These are phyloP conservation scores for Argya squamiceps DNA, from an alignment of 2,797 vertebrate species.

Conservation along the genomic window DNA sequence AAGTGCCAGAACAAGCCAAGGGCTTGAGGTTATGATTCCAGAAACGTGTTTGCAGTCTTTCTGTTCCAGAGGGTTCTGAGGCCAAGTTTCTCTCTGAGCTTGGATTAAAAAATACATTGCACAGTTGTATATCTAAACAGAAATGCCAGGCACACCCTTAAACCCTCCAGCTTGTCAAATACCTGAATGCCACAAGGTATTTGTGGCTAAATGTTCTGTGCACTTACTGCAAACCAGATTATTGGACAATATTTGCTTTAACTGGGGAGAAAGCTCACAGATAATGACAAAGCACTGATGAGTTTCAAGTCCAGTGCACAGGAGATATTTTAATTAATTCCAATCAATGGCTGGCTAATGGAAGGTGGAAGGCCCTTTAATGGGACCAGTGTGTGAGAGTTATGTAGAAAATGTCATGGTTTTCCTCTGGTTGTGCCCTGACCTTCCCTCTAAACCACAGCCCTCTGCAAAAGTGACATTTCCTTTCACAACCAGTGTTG, in stretches of 20 bases:
- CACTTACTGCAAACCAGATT: background rate
- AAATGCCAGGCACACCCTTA: slow-evolving; percentile 5
- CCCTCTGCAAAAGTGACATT: background rate
- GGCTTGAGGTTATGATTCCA: background rate
- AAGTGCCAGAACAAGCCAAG: background rate
- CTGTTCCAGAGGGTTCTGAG: background rate
- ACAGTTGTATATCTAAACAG: slow-evolving; percentile 9
- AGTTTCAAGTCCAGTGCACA: background rate
- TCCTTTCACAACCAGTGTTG: background rate
- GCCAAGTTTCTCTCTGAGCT: background rate
- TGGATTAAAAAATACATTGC: background rate
- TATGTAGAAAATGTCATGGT: background rate
- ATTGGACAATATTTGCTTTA: background rate
- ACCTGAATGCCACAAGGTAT: background rate
- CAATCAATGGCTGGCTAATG: background rate
- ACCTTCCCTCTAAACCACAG: background rate
- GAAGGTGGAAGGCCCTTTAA: background rate
- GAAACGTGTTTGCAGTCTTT: background rate
- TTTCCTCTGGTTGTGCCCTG: background rate
- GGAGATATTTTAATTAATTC: slow-evolving; percentile 1
- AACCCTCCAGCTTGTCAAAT: slow-evolving; percentile 1
- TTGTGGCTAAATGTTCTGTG: background rate
- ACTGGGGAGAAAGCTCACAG: background rate
- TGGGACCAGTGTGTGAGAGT: background rate
- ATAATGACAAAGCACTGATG: background rate